A percentile compares a stretch with the other conserved stretches of the same genome.
These are phyloP conservation scores for Tretioscincus oriximinensis DNA, from an alignment of 2,113 vertebrate species.

Conservation along the genomic window DNA sequence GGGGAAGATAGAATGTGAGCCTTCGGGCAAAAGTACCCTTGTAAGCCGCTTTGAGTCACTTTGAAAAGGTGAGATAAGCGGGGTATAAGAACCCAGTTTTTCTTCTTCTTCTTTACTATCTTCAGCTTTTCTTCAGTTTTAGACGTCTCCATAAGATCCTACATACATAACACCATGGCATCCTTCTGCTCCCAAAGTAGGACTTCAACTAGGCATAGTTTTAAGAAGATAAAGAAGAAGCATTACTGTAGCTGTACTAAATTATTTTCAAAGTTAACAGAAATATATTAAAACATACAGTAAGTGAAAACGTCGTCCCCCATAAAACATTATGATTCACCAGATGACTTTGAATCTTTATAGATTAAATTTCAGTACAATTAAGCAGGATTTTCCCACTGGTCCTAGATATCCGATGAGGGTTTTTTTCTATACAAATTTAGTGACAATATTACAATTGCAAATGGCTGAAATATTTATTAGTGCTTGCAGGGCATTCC, in stretches of 20 bases:
- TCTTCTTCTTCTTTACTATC: too few relatives aligned
- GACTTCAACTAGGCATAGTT: not conserved
- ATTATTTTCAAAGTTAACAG: not conserved
- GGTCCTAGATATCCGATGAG: not conserved
- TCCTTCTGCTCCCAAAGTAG: not conserved
- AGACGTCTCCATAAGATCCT: not conserved
- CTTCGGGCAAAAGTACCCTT: too few relatives aligned
- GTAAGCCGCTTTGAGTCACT: too few relatives aligned
- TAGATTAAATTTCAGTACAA: not conserved
- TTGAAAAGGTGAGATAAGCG: too few relatives aligned
- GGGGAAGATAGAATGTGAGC: too few relatives aligned
- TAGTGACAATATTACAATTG: slow-evolving; percentile 47
- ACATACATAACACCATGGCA: not conserved
- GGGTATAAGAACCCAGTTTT: too few relatives aligned
- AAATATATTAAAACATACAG: not conserved
- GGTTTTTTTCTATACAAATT: not conserved
- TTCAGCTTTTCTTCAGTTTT: not conserved
- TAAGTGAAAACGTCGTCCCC: too few relatives aligned
- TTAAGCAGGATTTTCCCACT: not conserved
- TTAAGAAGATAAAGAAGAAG: not conserved
- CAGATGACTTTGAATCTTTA: slow-evolving; percentile 4
- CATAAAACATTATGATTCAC: not conserved
- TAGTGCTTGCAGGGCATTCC: slow-evolving; percentile 32
- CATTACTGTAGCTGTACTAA: not conserved
- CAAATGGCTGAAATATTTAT: slow-evolving; percentile 54